A percentile compares a stretch with the other conserved stretches of the same genome.
These are phyloP conservation scores for Heterotilapia buettikoferi DNA, from an alignment of 2,113 vertebrate species.

Conservation along the genomic window DNA sequence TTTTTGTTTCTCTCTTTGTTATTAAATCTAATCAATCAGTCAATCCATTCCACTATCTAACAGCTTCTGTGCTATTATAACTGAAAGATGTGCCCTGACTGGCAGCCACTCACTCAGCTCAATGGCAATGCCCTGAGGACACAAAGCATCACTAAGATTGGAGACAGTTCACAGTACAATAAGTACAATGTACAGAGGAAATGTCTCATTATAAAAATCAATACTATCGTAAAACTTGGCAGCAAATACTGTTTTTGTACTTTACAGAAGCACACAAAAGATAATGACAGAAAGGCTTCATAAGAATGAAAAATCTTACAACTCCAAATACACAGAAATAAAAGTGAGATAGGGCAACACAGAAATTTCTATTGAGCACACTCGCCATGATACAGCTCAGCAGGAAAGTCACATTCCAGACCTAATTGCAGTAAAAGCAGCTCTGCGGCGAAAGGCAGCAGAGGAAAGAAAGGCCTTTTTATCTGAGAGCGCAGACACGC, in stretches of 20 bases:
- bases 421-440: constrained; percentile 43
- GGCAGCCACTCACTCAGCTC: not conserved
- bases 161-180: not conserved
- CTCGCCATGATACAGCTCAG: constrained; percentile 12
- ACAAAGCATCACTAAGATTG: not conserved
- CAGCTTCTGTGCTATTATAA: not conserved
- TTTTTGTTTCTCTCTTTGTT: not conserved
- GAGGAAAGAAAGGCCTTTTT: not conserved
- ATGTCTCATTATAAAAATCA: not conserved
- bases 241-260: not conserved
- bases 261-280: not conserved
- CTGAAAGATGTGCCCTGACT: not conserved
- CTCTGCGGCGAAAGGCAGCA: not conserved
- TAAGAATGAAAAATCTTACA: not conserved
- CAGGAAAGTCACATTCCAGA: constrained; percentile 47
- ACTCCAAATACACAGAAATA: not conserved
- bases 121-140: not conserved
- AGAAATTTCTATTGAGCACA: not conserved
- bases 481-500: not conserved
- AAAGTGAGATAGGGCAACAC: not conserved
- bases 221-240: not conserved
- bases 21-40: not conserved
- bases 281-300: not conserved
- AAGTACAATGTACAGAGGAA: not conserved
- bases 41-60: not conserved